Base-by-base conservation (phyloP, 2,888 invertebrate genomes). In the Entomobrya proxima region DNA sequence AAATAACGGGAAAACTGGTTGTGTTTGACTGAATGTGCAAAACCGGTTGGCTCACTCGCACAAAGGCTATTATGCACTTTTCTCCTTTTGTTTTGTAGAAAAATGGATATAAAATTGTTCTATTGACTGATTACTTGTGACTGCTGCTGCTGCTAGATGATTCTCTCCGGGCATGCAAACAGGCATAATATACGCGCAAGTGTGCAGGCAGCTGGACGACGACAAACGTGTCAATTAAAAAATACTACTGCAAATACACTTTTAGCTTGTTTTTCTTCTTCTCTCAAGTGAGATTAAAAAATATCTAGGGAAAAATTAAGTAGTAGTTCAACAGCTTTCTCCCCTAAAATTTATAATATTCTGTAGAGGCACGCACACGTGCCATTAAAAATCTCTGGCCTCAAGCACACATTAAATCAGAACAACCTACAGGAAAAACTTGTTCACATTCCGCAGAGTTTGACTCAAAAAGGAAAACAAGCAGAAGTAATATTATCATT, bases 151-250 rank as follows among this genome's bases (percentile, higher is more conserved):
- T 44, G 15, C 2, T 15, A 11, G 40, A 44, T 15, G 44, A 3
- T 15, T 40, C n/a, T n/a, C 6, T 40, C 40, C 40, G 40, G 7
- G 40, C 5, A 5, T 44, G 44, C 9, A 44, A n/a, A n/a, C 2
- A 5, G 11, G 40, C 11, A 40, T 40, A 40, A 7, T 40, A 11
- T 40, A 40, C 11, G 47, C 13, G 13, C 47, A 35, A 35, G 67
- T 35, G 35, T 55, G 74, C 77, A 21, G 35, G 67, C 67, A 75
- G 44, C 67, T n/a, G 27, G 47, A 37, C 52, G 50, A n/a, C 30
- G 32, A 35, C 24, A n/a, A 58, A 15, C 69, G 83, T 76, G 83
- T 76, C 52, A 83, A 76, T 83, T 83, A 27, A 24, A 27, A 55
- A 47, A 40, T 7, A 50, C 50, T 55, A 18, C 21, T 4, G 24